Evolutionary conservation across 1,140 invertebrate species (phyloP), one percentile per base, ranked within the genome.

Genomic region (Trichoplusia ni): DNA sequence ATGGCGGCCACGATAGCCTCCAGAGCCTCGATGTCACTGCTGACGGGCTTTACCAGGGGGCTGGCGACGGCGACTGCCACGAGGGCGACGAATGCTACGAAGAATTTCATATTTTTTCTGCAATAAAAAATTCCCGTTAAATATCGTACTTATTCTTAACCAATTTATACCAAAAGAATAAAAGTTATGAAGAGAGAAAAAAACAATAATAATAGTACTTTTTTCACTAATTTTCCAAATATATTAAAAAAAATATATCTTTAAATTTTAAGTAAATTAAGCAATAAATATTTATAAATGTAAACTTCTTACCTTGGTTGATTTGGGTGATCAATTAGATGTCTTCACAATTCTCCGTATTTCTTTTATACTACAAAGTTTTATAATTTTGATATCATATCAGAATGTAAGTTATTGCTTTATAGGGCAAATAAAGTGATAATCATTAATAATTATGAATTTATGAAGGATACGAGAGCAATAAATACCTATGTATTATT

Each of bases 31-130:
- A 47, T 23, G 25, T 37, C 13, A 44, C 29, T 23, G 61, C n/a
- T 19, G 8, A 51, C 23, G 7, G 66, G 73, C 53, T 68, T 73
- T 29, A 35, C 29, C 27, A 51, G 5, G 46, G 44, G 46, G 35
- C 27, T 62, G 65, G 80, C 78, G 19, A 69, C 73, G 8, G 84
- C 71, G 47, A 80, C 69, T 19, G 75, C 81, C 23, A 67, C 71
- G 63, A 87, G 19, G 14, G 74, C 68, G n/a, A 67, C 69, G 62
- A 86, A 67, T 1, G 69, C 77, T 47, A 82, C 54, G 62, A 84
- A 65, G 75, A 76, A 82, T 74, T 86, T 84, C 83, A 86, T 86
- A n/a, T 44, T 71, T 79, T 44, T 33, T 44, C 44, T 61, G 37
- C 47, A 73, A 31, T n/a, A n/a, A n/a, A n/a, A n/a, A n/a, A n/a